Evolutionary conservation across 2,888 invertebrate species (phyloP).

Genomic region (Cantharis flavilabris): DNA sequence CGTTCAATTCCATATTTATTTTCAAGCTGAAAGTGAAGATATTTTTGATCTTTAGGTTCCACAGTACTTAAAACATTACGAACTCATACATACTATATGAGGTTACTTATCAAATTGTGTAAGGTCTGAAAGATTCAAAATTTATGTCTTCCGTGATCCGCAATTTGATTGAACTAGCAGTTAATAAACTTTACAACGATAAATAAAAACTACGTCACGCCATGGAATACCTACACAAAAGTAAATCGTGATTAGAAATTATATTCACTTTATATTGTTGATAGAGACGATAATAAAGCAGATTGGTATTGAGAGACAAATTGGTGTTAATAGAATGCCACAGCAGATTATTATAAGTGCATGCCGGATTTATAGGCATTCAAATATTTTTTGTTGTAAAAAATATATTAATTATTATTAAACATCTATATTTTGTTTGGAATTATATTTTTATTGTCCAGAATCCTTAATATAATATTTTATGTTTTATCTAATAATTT

Average conservation of each 20-base stretch:
- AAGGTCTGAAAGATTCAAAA: background rate
- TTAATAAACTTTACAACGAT: background rate
- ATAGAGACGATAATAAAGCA: background rate
- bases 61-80: no score
- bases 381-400: background rate
- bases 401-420: no score
- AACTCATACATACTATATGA: no score
- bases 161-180: background rate
- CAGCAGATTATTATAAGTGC: background rate
- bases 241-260: slow-evolving; percentile 12
- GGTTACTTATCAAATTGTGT: background rate
- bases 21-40: no score
- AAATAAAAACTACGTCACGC: background rate
- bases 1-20: no score
- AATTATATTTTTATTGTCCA: no score
- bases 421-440: no score
- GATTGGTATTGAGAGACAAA: slow-evolving; percentile 3
- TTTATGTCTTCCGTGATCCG: background rate
- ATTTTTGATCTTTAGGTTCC: no score
- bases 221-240: background rate
- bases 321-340: slow-evolving; percentile 13
- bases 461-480: no score
- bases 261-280: background rate
- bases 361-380: background rate
- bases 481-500: no score